Base-by-base conservation (phyloP, 2,888 invertebrate genomes). In the Altica lythri region DNA sequence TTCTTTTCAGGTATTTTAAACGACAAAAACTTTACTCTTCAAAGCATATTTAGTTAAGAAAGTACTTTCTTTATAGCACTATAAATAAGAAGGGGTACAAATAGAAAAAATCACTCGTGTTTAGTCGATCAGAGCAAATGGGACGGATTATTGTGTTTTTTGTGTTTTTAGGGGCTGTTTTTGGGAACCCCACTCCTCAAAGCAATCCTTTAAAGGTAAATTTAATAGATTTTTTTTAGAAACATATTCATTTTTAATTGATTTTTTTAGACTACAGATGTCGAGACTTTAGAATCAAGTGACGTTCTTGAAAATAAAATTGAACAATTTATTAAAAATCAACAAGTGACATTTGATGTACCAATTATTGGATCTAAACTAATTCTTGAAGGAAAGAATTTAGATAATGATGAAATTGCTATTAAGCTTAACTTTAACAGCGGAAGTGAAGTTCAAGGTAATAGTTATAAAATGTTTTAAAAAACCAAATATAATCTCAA, bases 281-380 rank as follows among this genome's bases (percentile, higher is more conserved):
- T 64, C 32, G 50, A 61, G 17, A 48, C n/a, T n/a, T n/a, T n/a
- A n/a, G n/a, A n/a, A n/a, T n/a, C n/a, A n/a, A n/a, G 51, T 6
- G 30, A 37, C 8, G 40, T 64, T n/a, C n/a, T n/a, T 8, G 64
- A 65, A 48, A 57, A 62, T 54, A 46, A 50, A 5, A 18, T 90
- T 37, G 86, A 88, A 70, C 81, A 79, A 71, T 90, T 85, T 74
- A 79, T 91, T 60, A 81, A 84, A 67, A 84, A 84, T 59, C 89
- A 90, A 71, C 90, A 91, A 72, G 84, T 89, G 45, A 85, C 86
- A 67, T 84, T 90, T 77, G 84, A 86, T 69, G 74, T 90, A 61
- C 90, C 90, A 10, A 83, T 82, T 44, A 84, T 83, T 47, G 88
- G 86, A 65, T 83, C 57, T 4, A 53, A 47, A 35, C 82, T 91